Base-by-base conservation (phyloP, 2,888 invertebrate species). In the Phragmatobia fuliginosa region DNA sequence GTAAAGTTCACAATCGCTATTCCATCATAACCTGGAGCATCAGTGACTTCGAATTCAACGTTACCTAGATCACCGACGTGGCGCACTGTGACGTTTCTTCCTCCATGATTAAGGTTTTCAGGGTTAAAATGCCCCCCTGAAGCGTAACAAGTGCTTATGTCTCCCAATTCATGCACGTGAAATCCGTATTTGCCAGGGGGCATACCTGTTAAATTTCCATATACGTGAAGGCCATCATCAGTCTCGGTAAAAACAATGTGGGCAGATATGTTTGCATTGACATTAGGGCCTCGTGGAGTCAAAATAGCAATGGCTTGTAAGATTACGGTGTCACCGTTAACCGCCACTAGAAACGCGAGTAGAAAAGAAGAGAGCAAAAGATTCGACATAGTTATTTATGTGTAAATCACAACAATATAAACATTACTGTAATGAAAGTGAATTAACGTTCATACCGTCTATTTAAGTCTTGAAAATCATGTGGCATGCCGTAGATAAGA, bases 11-110 rank as follows among this genome's bases (percentile, higher is more conserved):
- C 79, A 2, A 67, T 83, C 0, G 96, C 96, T 0, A 94, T 83
- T 2, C 88, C 96, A 21, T 84, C 77, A 68, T 91, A 89, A 1
- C 85, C 81, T 69, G 92, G 89, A 1, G 85, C 81, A 0, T 82
- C 88, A 63, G 7, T 49, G 2, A 7, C 32, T 45, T 94, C 92
- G 11, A 97, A 96, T 52, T 89, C 83, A 61, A 97, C 95, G 87
- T 97, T 97, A 3, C 97, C 97, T 61, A 97, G 92, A 87, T 97
- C 97, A 2, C 97, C 97, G 1, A 97, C 96, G 82, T 98, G 97
- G 32, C 97, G 95, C 6, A 91, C 90, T 0, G 83, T 75, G 76
- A 96, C 96, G 1, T 91, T 86, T 32, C 96, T 96, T 3, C 95
- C 97, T 1, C 97, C 97, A 86, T 97, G 97, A 11, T 85, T 88